Conservation (phyloP, 2,888 invertebrate species). For the Philereme vetulata region DNA sequence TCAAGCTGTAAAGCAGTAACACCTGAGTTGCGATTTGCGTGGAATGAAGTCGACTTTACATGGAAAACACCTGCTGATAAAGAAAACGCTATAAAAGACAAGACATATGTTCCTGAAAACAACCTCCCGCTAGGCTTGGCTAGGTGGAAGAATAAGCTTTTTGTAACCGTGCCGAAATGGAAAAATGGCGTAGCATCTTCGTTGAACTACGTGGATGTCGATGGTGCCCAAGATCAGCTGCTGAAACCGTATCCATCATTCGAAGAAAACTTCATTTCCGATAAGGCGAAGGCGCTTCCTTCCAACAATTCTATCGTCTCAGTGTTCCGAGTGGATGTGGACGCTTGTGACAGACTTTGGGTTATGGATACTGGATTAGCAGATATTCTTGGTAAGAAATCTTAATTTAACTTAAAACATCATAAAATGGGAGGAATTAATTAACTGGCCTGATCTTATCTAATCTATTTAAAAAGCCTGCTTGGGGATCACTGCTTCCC, state of each 20-base stretch:
- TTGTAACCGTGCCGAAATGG: constrained; percentile 88
- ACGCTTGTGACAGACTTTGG: constrained; percentile 92
- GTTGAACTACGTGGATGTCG: constrained; percentile 86
- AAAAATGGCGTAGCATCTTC: constrained; percentile 88
- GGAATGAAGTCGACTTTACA: constrained; percentile 87
- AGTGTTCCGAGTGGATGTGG: constrained; percentile 89
- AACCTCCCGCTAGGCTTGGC: constrained; percentile 89
- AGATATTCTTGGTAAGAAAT: constrained; percentile 86
- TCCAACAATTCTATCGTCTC: constrained; percentile 87
- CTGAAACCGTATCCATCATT: constrained; percentile 91
- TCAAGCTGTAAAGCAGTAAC: constrained; percentile 69
- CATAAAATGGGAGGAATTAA: background rate
- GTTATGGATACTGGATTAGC: constrained; percentile 91
- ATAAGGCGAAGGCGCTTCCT: constrained; percentile 68
- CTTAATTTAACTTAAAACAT: background rate
- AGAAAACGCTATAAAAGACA: constrained; percentile 84
- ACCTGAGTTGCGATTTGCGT: constrained; percentile 86
- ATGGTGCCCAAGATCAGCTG: constrained; percentile 86
- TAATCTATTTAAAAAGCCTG: no score
- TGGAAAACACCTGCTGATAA: constrained; percentile 86
- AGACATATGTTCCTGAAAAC: constrained; percentile 85
- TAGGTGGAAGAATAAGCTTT: constrained; percentile 88
- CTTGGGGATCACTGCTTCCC: background rate
- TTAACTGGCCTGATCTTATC: no score
- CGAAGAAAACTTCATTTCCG: constrained; percentile 90